Conservation (phyloP, 2,888 invertebrate genomes). For the Actias luna region DNA sequence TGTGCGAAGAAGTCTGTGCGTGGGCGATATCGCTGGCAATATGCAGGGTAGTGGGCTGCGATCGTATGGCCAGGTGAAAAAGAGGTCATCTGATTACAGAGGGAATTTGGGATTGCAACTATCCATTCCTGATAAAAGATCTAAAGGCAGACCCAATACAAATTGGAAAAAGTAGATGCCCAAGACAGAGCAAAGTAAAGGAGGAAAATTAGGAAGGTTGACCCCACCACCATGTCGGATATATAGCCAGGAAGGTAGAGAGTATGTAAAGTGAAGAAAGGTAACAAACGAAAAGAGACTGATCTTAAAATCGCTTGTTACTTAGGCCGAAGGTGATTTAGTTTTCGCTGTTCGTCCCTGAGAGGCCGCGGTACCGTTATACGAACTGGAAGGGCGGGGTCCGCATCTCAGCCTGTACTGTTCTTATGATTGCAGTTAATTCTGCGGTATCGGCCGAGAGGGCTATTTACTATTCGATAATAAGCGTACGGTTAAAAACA, state of each 20-base stretch:
- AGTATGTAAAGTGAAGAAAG: neutral
- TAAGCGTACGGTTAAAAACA: slow-evolving; percentile 26
- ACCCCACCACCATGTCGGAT: too few relatives aligned
- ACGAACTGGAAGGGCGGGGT: slow-evolving; percentile 53
- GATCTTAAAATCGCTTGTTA: slow-evolving; percentile 1
- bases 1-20: too few relatives aligned
- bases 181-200: too few relatives aligned
- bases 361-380: slow-evolving; percentile 63
- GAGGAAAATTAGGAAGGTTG: too few relatives aligned
- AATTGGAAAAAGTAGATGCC: too few relatives aligned
- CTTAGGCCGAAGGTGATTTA: slow-evolving; percentile 27
- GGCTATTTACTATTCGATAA: slow-evolving; percentile 44
- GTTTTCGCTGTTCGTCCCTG: slow-evolving; percentile 61
- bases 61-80: too few relatives aligned
- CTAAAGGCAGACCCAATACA: too few relatives aligned
- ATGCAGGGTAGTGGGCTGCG: too few relatives aligned
- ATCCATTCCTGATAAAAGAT: too few relatives aligned
- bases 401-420: slow-evolving; percentile 54
- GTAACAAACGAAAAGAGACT: neutral
- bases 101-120: too few relatives aligned
- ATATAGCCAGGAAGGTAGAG: neutral
- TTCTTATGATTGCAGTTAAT: slow-evolving; percentile 78
- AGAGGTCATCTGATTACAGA: too few relatives aligned
- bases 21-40: too few relatives aligned
- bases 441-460: slow-evolving; percentile 48